These are phyloP conservation scores for Taxidea taxus DNA, from an alignment of 2,113 vertebrate species.

Conservation along the genomic window DNA sequence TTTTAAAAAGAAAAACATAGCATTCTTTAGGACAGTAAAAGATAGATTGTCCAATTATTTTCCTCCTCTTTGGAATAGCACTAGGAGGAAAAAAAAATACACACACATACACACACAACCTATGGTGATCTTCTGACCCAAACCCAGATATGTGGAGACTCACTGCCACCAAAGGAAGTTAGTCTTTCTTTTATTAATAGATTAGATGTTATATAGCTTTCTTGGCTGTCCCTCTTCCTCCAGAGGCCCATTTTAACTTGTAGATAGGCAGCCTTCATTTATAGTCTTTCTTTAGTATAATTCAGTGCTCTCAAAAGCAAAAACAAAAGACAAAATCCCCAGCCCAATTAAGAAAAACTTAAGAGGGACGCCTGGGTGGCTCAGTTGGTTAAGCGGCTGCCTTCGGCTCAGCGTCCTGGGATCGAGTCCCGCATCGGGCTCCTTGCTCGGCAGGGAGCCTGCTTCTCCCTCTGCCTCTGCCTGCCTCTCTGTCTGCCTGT, in stretches of 20 bases:
- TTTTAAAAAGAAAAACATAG: not conserved
- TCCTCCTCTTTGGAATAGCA: not conserved
- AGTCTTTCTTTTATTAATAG: not conserved
- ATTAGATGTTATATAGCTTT: not conserved
- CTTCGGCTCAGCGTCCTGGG: too few relatives aligned
- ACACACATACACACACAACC: not conserved
- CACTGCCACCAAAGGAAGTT: not conserved
- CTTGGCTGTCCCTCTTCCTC: not conserved
- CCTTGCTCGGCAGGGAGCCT: too few relatives aligned
- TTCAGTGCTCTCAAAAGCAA: not conserved
- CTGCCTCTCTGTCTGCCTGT: too few relatives aligned
- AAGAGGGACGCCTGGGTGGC: too few relatives aligned
- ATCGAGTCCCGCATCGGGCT: too few relatives aligned
- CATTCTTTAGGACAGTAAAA: not conserved
- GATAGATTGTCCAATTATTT: not conserved
- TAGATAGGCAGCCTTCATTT: not conserved
- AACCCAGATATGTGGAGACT: not conserved
- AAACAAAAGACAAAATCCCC: slow-evolving; percentile 8
- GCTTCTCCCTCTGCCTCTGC: too few relatives aligned
- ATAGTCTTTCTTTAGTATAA: not conserved
- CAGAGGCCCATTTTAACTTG: not conserved
- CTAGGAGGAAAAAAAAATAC: not conserved
- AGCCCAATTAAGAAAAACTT: not conserved
- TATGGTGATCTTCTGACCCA: not conserved
- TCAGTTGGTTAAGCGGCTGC: too few relatives aligned